These are phyloP conservation scores for Periophthalmus magnuspinnatus DNA, from an alignment of 2,797 vertebrate species.

Conservation along the genomic window DNA sequence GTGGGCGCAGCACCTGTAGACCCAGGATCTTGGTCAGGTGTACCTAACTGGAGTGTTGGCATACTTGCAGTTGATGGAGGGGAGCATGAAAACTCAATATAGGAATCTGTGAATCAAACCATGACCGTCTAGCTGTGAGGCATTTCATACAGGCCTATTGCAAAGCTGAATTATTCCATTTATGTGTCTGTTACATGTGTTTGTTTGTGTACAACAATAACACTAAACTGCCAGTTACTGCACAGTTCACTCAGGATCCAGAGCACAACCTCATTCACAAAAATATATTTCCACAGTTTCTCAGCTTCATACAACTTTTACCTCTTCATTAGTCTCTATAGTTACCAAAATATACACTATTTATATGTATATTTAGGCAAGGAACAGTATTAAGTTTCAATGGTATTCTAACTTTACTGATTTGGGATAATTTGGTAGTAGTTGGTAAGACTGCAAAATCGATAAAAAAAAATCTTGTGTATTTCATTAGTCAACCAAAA, in stretches of 20 bases:
- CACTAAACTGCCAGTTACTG: conserved; percentile 78
- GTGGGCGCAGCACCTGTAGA: too few species aligned
- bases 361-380: not conserved
- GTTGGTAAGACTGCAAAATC: too few species aligned
- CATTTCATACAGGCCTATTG: not conserved
- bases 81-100: too few species aligned
- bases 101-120: not conserved
- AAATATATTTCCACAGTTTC: conserved; percentile 31
- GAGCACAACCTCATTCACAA: conserved; percentile 72
- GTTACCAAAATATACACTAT: conserved; percentile 5
- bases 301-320: conserved; percentile 27
- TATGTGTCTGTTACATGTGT: conserved; percentile 2
- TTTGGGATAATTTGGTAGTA: not conserved
- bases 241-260: conserved; percentile 77
- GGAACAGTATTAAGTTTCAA: not conserved
- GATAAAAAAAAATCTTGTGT: too few species aligned
- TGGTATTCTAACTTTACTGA: not conserved
- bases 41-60: too few species aligned
- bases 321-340: conserved; percentile 12
- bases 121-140: not conserved
- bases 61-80: too few species aligned
- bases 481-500: too few species aligned
- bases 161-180: not conserved
- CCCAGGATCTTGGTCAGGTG: too few species aligned
- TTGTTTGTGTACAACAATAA: conserved; percentile 50